These are phyloP conservation scores for Hycleus phaleratus DNA, from an alignment of 1,140 invertebrate genomes.

Conservation along the genomic window DNA sequence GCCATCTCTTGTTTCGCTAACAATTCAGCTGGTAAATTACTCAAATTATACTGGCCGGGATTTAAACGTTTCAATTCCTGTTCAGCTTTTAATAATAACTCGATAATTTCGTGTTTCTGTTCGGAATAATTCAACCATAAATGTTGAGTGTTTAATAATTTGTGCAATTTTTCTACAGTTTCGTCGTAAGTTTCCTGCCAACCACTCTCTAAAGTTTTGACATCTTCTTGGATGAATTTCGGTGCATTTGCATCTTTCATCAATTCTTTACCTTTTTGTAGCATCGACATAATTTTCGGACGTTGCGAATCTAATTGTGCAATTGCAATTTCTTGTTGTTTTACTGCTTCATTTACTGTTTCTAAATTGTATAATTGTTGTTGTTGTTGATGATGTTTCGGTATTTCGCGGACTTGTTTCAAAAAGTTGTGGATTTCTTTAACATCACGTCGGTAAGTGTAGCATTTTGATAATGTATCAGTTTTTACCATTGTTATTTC, in stretches of 20 bases:
- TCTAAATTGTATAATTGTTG: constrained; percentile 62
- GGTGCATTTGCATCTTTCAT: constrained; percentile 78
- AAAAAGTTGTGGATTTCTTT: constrained; percentile 72
- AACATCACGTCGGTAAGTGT: constrained; percentile 82
- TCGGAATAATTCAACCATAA: constrained; percentile 80
- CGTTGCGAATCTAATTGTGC: constrained; percentile 79
- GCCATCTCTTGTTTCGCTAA: constrained; percentile 69
- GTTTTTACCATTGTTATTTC: constrained; percentile 89
- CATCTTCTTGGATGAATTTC: constrained; percentile 74
- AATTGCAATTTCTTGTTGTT: constrained; percentile 71
- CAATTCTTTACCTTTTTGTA: constrained; percentile 84
- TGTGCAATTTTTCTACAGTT: constrained; percentile 74
- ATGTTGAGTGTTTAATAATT: constrained; percentile 73
- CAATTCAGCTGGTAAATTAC: constrained; percentile 56
- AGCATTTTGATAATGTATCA: constrained; percentile 85
- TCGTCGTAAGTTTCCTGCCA: constrained; percentile 85
- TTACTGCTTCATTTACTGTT: constrained; percentile 63
- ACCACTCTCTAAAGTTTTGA: constrained; percentile 71
- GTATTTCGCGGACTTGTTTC: constrained; percentile 65
- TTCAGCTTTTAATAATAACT: constrained; percentile 74
- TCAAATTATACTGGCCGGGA: constrained; percentile 46
- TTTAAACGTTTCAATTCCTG: constrained; percentile 59
- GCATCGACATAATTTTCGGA: constrained; percentile 78
- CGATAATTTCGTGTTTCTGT: constrained; percentile 74
- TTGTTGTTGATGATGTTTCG: constrained; percentile 43